Conservation (phyloP, 2,797 vertebrate genomes). For the Falco cherrug region DNA sequence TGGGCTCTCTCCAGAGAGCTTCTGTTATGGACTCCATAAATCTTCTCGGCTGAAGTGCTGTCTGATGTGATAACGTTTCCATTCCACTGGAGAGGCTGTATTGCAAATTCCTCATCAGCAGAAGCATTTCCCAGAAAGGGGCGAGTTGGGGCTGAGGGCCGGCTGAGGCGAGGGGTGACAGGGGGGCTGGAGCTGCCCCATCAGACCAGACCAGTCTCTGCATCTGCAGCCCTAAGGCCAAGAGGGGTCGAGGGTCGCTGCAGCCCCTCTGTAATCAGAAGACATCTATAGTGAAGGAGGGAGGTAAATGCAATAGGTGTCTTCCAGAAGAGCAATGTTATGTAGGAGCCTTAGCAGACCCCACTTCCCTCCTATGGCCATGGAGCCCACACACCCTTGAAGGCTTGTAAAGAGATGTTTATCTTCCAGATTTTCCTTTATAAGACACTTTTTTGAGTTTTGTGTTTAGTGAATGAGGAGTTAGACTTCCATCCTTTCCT, state of each 20-base stretch:
- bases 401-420: not conserved
- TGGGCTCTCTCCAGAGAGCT: constrained; percentile 7
- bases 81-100: not conserved
- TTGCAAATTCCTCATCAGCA: not conserved
- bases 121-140: not conserved
- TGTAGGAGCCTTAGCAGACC: not conserved
- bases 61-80: not conserved
- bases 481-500: not conserved
- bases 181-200: not conserved
- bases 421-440: not conserved
- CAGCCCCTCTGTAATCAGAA: not conserved
- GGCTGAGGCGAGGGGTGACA: rapidly evolving
- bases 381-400: not conserved
- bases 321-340: not conserved
- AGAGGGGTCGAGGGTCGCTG: rapidly evolving
- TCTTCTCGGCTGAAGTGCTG: not conserved
- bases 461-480: not conserved
- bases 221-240: not conserved
- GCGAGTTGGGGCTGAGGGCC: not conserved
- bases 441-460: not conserved
- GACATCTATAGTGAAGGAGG: not conserved
- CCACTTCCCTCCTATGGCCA: rapidly evolving
- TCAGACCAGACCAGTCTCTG: rapidly evolving
- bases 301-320: not conserved
- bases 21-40: not conserved